phyloP scores from a whole-genome alignment of 2,113 vertebrate species.

The Oryzias javanicus region DNA sequence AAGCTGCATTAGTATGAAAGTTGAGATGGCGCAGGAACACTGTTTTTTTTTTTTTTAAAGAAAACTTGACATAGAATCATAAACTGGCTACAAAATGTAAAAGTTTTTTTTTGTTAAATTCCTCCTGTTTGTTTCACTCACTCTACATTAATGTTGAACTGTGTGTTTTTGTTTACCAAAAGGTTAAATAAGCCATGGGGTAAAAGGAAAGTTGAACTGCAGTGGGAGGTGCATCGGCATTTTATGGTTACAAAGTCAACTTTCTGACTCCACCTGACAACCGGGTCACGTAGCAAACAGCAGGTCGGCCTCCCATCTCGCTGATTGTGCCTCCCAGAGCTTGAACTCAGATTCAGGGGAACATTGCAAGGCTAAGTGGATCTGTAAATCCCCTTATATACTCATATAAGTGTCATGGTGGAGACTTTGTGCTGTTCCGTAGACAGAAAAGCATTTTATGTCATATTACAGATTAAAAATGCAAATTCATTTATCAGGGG shows the following conservation, averaged over 20 bases:
- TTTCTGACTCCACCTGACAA: background rate
- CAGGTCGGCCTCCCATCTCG: background rate
- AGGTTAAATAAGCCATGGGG: conserved; percentile 57
- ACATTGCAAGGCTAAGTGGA: background rate
- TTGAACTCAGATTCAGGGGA: conserved; percentile 9
- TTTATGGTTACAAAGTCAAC: background rate
- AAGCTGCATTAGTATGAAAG: too few species aligned
- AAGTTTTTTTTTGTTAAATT: too few species aligned
- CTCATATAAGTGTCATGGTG: conserved; percentile 44
- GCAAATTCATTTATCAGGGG: conserved; percentile 3
- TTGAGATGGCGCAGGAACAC: too few species aligned
- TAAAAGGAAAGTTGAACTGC: conserved; percentile 8
- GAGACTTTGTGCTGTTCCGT: conserved; percentile 49
- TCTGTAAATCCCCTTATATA: conserved; percentile 40
- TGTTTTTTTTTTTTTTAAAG: too few species aligned
- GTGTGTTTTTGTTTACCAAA: conserved; percentile 19
- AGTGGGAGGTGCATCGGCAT: conserved; percentile 5
- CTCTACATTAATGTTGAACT: background rate
- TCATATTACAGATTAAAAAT: conserved; percentile 32
- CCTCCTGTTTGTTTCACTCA: background rate
- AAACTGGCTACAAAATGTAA: too few species aligned
- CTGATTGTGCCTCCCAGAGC: conserved; percentile 29
- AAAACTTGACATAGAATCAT: too few species aligned
- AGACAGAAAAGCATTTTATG: conserved; percentile 27
- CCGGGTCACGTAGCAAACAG: too few species aligned